Base-by-base conservation (phyloP, 2,888 invertebrate species). In the Trissolcus brochymenae region DNA sequence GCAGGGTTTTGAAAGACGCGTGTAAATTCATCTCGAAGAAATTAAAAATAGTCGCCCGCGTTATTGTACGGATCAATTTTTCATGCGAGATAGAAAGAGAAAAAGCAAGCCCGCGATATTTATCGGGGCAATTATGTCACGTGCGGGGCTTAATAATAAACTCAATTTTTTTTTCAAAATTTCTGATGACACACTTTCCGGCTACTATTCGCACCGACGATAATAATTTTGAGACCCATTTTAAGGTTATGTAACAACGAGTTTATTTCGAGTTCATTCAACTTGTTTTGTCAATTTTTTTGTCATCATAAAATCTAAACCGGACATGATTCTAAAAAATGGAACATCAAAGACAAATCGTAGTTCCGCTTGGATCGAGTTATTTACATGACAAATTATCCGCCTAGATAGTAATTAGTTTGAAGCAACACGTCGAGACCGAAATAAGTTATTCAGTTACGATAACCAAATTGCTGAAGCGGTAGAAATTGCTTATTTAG, bases 401-500 rank as follows among this genome's bases (percentile, higher is more conserved):
- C 14, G 46, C 56, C 66, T n/a, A 25, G 51, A 41, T 67, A 35
- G 57, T 59, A 67, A 57, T 67, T 55, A 41, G 57, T 50, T 50
- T 66, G 56, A 56, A 57, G 9, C 40, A 13, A 46, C 46, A 21
- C 11, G 49, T 40, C 35, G n/a, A 40, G 49, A 51, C 17, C 4
- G 51, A 13, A 50, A 17, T 41, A 9, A 53, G 43, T 67, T 57
- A 67, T 59, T 67, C 40, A 51, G 41, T 51, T 43, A 51, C 21
- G 51, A 29, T 59, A 67, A 67, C 40, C 25, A 16, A 57, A 67
- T 57, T 59, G 41, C 65, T 21, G 35, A 19, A 50, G 51, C 57
- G 29, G 57, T 51, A 16, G 51, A 67, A 67, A 51, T 57, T 67
- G 50, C 51, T 67, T 51, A 67, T 67, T 67, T 53, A 66, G 57